These are phyloP conservation scores for Falco novaeseelandiae DNA, from an alignment of 2,797 vertebrate species.

Conservation along the genomic window DNA sequence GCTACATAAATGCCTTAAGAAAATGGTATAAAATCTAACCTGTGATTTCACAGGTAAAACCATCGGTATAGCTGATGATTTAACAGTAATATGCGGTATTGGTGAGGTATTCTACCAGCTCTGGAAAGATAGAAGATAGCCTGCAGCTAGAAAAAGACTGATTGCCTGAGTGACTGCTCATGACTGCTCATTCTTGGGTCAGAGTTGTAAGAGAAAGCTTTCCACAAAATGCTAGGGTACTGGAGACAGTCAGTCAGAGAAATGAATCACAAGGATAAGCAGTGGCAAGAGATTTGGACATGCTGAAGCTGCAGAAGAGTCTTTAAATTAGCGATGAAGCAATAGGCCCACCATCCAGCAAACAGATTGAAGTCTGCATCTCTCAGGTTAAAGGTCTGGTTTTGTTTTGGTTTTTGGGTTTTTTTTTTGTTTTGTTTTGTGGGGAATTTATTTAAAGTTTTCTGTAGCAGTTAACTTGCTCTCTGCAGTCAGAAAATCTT, in stretches of 20 bases:
- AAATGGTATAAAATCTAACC: background rate
- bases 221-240: background rate
- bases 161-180: background rate
- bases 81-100: background rate
- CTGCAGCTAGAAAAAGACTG: background rate
- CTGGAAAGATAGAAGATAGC: background rate
- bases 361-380: background rate
- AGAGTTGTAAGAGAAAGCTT: background rate
- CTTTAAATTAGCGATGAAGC: background rate
- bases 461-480: background rate
- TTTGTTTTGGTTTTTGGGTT: too few species aligned
- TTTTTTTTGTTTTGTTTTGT: too few species aligned
- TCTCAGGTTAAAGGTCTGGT: background rate
- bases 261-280: background rate
- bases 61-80: background rate
- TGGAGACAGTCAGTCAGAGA: background rate
- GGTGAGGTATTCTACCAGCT: background rate
- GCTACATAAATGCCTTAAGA: conserved; percentile 52
- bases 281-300: background rate
- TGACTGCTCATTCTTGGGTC: background rate
- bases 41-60: background rate
- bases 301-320: background rate
- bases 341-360: background rate
- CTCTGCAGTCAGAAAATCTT: background rate
- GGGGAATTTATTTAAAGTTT: background rate